These are phyloP conservation scores for Rhynchomys soricoides DNA, from an alignment of 2,113 vertebrate genomes.

Conservation along the genomic window DNA sequence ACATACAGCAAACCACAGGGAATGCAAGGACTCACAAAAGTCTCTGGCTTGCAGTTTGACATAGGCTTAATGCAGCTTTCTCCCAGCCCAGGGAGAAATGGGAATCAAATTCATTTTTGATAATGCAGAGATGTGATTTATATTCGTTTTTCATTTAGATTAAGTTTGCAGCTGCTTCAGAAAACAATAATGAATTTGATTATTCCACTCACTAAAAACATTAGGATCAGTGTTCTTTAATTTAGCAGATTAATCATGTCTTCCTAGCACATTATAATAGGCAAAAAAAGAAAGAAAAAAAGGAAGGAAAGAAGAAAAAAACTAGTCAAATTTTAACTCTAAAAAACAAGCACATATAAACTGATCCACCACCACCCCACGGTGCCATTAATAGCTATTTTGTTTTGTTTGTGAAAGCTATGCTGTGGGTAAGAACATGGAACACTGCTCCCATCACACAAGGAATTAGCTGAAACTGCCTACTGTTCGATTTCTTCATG, in stretches of 20 bases:
- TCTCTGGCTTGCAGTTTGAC: constrained; percentile 59
- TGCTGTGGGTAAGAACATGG: constrained; percentile 7
- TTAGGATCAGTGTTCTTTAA: constrained; percentile 65
- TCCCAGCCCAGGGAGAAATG: constrained; percentile 13
- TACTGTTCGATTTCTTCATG: neutral
- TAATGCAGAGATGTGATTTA: constrained; percentile 61
- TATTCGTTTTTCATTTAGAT: constrained; percentile 69
- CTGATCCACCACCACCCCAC: constrained; percentile 23
- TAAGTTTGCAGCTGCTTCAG: constrained; percentile 71
- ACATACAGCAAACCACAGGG: constrained; percentile 61
- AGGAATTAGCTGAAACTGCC: neutral
- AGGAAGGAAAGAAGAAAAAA: no score
- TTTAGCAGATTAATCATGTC: constrained; percentile 65
- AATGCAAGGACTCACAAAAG: constrained; percentile 44
- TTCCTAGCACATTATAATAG: constrained; percentile 39
- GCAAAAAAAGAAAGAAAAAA: neutral
- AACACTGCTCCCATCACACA: constrained; percentile 23
- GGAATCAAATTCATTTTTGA: constrained; percentile 67
- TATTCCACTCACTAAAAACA: constrained; percentile 66
- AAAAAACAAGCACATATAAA: constrained; percentile 44
- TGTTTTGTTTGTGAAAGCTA: constrained; percentile 26
- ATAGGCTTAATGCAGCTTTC: constrained; percentile 24
- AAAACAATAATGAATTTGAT: constrained; percentile 76
- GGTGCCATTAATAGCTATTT: constrained; percentile 34
- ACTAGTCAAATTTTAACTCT: constrained; percentile 49